Conservation (phyloP, 2,888 invertebrate genomes). For the Cheilosia soror region DNA sequence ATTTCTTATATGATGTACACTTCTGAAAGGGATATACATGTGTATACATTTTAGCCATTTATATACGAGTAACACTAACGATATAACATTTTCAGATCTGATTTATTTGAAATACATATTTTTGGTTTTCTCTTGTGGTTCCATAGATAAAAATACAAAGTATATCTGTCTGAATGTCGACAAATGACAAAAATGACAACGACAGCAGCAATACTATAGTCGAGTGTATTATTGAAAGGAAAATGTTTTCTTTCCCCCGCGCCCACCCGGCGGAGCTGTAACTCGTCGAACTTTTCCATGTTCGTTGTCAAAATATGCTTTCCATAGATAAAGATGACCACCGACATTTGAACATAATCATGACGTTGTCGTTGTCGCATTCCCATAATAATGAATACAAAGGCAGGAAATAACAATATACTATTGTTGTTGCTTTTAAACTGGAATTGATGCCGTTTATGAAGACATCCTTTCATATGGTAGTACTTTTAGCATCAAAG, state of each 20-base stretch:
- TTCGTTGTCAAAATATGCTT: constrained; percentile 22
- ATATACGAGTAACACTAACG: constrained; percentile 37
- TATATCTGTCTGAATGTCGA: constrained; percentile 32
- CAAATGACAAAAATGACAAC: constrained; percentile 54
- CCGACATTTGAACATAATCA: constrained; percentile 64
- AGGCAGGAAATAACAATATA: constrained; percentile 63
- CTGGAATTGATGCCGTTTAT: constrained; percentile 59
- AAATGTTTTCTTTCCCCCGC: constrained; percentile 52
- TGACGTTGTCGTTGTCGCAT: constrained; percentile 61
- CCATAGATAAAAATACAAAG: constrained; percentile 8
- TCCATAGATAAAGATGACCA: constrained; percentile 20
- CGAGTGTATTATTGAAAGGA: constrained; percentile 61
- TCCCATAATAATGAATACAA: constrained; percentile 66
- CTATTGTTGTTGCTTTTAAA: constrained; percentile 50
- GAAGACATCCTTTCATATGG: constrained; percentile 56
- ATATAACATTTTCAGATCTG: constrained; percentile 40
- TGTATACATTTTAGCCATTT: constrained; percentile 35
- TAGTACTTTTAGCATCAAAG: constrained; percentile 52
- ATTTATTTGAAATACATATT: constrained; percentile 37
- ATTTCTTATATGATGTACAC: constrained; percentile 20
- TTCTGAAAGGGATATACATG: not conserved
- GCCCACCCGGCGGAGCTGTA: constrained; percentile 3
- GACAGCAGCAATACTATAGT: constrained; percentile 55
- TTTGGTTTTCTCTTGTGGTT: not conserved
- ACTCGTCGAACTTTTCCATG: constrained; percentile 8